Percentiles rank a stretch among this genome's conserved stretches.
Conservation (phyloP, 2,113 vertebrate genomes). For the Perca flavescens region DNA sequence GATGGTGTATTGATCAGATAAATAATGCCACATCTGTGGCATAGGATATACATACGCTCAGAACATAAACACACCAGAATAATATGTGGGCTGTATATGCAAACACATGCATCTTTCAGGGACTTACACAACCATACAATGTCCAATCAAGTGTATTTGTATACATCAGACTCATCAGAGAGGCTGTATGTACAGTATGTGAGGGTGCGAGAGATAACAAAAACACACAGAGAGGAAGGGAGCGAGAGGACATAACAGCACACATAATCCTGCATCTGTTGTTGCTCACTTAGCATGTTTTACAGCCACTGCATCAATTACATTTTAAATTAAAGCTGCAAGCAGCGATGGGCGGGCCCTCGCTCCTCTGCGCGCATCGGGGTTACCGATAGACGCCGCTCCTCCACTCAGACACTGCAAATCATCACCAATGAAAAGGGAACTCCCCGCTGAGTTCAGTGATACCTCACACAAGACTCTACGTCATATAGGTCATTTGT, state of each 20-base stretch:
- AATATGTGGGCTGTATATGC: slow-evolving; percentile 17
- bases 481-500: too few species aligned
- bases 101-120: slow-evolving; percentile 25
- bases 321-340: not conserved
- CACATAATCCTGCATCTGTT: slow-evolving; percentile 21
- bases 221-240: not conserved
- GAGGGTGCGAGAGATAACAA: not conserved
- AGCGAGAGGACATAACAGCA: not conserved
- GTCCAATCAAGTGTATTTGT: slow-evolving; percentile 51
- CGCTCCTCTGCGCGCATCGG: too few species aligned
- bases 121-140: slow-evolving; percentile 56
- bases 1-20: slow-evolving; percentile 54
- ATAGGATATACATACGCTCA: slow-evolving; percentile 42
- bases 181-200: slow-evolving; percentile 25
- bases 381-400: too few species aligned
- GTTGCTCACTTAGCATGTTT: slow-evolving; percentile 50
- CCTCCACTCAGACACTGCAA: too few species aligned
- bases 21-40: slow-evolving; percentile 29
- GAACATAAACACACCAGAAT: slow-evolving; percentile 22
- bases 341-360: too few species aligned
- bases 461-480: too few species aligned
- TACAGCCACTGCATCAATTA: slow-evolving; percentile 62
- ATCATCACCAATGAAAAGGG: too few species aligned
- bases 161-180: slow-evolving; percentile 19
- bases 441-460: too few species aligned